Base-by-base conservation (phyloP, 2,888 invertebrate species). In the Hirtodrosophila alboralis region DNA sequence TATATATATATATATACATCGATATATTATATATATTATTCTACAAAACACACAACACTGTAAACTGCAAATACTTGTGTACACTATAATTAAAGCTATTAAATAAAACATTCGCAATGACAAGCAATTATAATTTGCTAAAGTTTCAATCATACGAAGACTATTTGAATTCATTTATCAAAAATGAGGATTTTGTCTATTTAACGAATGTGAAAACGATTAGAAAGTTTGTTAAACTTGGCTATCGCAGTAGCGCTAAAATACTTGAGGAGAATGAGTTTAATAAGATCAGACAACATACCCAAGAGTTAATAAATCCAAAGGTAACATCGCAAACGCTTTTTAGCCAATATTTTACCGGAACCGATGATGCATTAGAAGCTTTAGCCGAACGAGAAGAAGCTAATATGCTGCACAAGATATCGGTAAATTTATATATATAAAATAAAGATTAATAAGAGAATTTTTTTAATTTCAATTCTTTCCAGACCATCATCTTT, bases 401-500 rank as follows among this genome's bases (percentile, higher is more conserved):
- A 4, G 2, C 30, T 0, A 70, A 70, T 43, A 9, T 65, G 12
- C 1, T 36, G 1, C 18, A 9, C 0, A 58, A 36, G 5, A 4
- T 74, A 30, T 33, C 64, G 23, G 68, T 68, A 18, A 33, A 4
- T 4, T 8, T 36, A 18, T 3, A n/a, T n/a, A n/a, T n/a, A n/a
- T n/a, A n/a, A n/a, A n/a, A n/a, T n/a, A n/a, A 2, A 2, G 12
- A 8, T 23, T 18, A 18, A 18, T 5, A 18, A 18, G n/a, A n/a
- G n/a, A n/a, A n/a, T n/a, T n/a, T n/a, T n/a, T n/a, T n/a, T n/a
- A n/a, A n/a, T 7, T 6, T 8, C 6, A 2, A 23, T 12, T 12
- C n/a, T 10, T 21, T 13, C 3, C 26, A 70, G 70, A 70, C 70
- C 6, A 70, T 70, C 14, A 72, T 70, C 6, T 70, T 61, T 23